Evolutionary conservation across 92 coral and sea anemone genomes (phyloP).

Genomic region (Siderastrea radians): DNA sequence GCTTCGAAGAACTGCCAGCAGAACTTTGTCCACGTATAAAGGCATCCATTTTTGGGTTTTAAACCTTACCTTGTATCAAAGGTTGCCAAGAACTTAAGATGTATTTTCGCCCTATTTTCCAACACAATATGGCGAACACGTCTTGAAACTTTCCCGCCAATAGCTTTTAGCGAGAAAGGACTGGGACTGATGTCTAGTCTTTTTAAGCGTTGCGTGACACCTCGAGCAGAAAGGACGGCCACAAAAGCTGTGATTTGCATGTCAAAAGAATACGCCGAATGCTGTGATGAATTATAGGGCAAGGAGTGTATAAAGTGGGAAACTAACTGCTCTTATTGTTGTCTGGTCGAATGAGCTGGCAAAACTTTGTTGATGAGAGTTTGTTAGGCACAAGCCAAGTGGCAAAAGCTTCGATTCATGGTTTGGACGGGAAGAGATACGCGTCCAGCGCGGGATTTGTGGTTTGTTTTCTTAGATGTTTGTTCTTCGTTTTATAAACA

Average conservation of each 20-base stretch:
- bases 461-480: constrained; percentile 65
- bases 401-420: constrained; percentile 96
- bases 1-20: constrained; percentile 70
- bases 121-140: constrained; percentile 17
- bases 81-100: not conserved
- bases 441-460: constrained; percentile 94
- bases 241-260: not conserved
- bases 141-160: constrained; percentile 67
- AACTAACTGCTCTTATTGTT: not conserved
- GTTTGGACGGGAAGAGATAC: constrained; percentile 88
- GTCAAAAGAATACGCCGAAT: not conserved
- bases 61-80: not conserved
- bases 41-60: constrained; percentile 78
- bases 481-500: not conserved
- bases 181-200: constrained; percentile 22
- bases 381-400: constrained; percentile 97
- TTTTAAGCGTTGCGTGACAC: constrained; percentile 12
- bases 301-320: not conserved
- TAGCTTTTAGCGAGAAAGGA: constrained; percentile 2
- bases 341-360: constrained; percentile 93
- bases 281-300: not conserved
- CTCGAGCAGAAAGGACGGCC: not conserved
- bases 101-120: not conserved
- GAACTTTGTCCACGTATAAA: constrained; percentile 87
- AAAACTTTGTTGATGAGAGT: constrained; percentile 95